Base-by-base conservation (phyloP, 2,113 vertebrate species). In the Caloenas nicobarica region DNA sequence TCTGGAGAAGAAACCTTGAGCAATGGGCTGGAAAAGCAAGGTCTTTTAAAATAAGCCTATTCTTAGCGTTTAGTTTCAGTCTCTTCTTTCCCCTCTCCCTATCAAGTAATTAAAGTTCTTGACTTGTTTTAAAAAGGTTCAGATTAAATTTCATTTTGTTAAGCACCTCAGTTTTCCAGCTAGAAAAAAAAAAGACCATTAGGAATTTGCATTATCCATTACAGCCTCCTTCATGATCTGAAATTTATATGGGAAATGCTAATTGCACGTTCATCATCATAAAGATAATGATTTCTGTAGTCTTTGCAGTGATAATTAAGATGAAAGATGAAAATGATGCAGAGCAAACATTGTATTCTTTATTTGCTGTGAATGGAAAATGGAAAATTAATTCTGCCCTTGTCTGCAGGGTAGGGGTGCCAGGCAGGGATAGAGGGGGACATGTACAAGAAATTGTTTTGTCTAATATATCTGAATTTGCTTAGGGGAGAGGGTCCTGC, bases 211-310 rank as follows among this genome's bases (percentile, higher is more conserved):
- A 96, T 98, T 98, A 97, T 97, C 97, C 95, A 94, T 98, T 98
- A 97, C 89, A 96, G 92, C 78, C 95, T 96, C 96, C 96, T 98
- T 97, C 97, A 91, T 96, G 97, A 97, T 97, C 95, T 96, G 95
- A 97, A 98, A 98, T 98, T 98, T 98, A 97, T 98, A 98, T 95
- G 98, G 98, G 96, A 98, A 98, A 98, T 96, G 88, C 96, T 98
- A 98, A 98, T 98, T 98, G 97, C 95, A 97, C 5, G 80, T 98
- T 98, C 97, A 98, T 98, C 97, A 97, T 97, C 22, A 91, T 98
- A 97, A 97, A 97, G 97, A 96, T 98, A 98, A 98, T 98, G 97
- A 98, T 98, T 98, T 98, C 97, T 98, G 91, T 98, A 97, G 95
- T 98, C 97, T 98, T 92, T 15, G 3, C 96, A 88, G 95, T 92